These are phyloP conservation scores for Hydriomena furcata DNA, from an alignment of 2,888 invertebrate species.

Conservation along the genomic window DNA sequence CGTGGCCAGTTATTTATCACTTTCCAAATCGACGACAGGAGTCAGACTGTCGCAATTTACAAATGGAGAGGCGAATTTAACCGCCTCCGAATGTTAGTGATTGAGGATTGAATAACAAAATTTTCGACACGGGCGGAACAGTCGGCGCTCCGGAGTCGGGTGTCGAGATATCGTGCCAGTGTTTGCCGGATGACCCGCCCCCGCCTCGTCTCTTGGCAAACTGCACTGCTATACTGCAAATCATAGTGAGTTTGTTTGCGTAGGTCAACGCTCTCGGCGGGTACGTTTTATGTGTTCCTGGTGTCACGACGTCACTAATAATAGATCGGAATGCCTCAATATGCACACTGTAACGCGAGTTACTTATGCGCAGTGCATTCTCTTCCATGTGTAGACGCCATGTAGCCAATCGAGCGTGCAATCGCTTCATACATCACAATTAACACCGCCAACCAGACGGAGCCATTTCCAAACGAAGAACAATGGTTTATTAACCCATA, in stretches of 20 bases:
- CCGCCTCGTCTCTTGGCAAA: conserved; percentile 77
- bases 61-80: conserved; percentile 50
- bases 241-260: conserved; percentile 78
- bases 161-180: conserved; percentile 64
- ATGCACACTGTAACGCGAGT: conserved; percentile 66
- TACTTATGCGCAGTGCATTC: conserved; percentile 57
- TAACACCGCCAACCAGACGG: conserved; percentile 49
- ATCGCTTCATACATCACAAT: conserved; percentile 52
- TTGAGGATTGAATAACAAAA: conserved; percentile 45
- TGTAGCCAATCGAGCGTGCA: conserved; percentile 49
- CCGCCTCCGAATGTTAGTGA: conserved; percentile 48
- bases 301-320: conserved; percentile 80
- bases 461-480: conserved; percentile 52
- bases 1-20: conserved; percentile 66
- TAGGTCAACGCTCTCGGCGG: conserved; percentile 76
- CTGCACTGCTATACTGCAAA: conserved; percentile 77
- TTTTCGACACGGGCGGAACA: conserved; percentile 52
- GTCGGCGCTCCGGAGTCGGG: conserved; percentile 53
- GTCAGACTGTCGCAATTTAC: conserved; percentile 59
- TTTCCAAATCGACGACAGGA: conserved; percentile 55
- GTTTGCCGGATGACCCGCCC: conserved; percentile 71
- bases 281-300: conserved; percentile 80
- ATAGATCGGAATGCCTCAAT: conserved; percentile 79
- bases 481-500: conserved; percentile 52
- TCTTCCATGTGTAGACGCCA: conserved; percentile 48